Conservation (phyloP, 1,140 invertebrate genomes). For the Monomorium pharaonis region DNA sequence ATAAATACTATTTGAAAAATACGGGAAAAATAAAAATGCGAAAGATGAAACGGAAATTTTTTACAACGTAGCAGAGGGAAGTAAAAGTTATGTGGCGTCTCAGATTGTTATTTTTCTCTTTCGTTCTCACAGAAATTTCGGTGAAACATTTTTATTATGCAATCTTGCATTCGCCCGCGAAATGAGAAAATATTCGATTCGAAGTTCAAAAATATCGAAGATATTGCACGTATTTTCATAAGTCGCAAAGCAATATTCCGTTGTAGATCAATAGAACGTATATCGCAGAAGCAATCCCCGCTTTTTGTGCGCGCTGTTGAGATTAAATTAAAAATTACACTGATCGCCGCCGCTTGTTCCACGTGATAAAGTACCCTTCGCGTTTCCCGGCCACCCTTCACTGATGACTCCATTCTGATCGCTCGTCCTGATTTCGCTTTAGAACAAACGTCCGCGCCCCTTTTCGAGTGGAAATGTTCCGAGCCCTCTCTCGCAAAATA, state of each 20-base stretch:
- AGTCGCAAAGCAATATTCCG: neutral
- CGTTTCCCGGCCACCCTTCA: conserved; percentile 13
- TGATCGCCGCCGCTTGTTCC: conserved; percentile 32
- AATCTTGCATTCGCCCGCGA: neutral
- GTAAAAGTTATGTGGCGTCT: neutral
- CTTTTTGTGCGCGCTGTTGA: conserved; percentile 4
- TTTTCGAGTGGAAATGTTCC: conserved; percentile 25
- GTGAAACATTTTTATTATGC: neutral
- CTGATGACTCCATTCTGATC: conserved; percentile 44
- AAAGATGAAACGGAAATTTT: neutral
- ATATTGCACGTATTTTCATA: neutral
- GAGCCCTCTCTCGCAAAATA: conserved; percentile 16
- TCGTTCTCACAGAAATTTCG: neutral
- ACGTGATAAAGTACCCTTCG: conserved; percentile 38
- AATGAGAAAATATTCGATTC: neutral
- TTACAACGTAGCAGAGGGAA: neutral
- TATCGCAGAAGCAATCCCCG: neutral
- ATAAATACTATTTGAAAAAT: conserved; percentile 5
- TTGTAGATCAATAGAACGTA: neutral
- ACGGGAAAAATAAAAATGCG: neutral
- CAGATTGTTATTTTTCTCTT: neutral
- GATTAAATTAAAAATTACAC: conserved; percentile 51
- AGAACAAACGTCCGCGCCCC: conserved; percentile 37
- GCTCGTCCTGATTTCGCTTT: conserved; percentile 34
- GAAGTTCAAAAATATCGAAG: neutral